Percentiles rank a stretch among this genome's conserved stretches.
Evolutionary conservation across 2,888 invertebrate genomes (phyloP).

Genomic region (Phalera bucephala): DNA sequence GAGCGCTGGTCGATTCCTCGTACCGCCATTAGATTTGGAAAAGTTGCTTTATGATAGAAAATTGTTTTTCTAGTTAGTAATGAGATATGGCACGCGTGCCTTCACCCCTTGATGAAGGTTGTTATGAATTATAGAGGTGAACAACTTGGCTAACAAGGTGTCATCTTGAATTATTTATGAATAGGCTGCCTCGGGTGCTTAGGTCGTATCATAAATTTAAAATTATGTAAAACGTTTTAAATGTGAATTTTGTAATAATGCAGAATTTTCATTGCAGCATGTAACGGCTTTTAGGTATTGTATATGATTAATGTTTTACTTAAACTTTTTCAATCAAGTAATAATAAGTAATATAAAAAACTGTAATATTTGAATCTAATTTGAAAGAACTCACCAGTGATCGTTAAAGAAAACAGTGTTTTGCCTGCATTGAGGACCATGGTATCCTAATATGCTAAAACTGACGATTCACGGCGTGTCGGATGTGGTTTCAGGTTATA

Average conservation of each 20-base stretch:
- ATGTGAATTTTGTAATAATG: neutral
- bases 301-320: too few species aligned
- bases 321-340: too few species aligned
- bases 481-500: constrained; percentile 66
- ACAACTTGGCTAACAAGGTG: neutral
- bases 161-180: neutral
- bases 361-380: too few species aligned
- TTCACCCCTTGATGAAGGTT: neutral
- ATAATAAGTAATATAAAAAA: too few species aligned
- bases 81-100: neutral
- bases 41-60: constrained; percentile 10
- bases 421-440: too few species aligned
- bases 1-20: too few species aligned
- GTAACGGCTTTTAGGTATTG: too few species aligned
- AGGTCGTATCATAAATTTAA: neutral
- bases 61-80: neutral
- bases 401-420: too few species aligned
- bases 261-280: too few species aligned
- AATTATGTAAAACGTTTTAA: neutral
- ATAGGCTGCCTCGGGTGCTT: neutral
- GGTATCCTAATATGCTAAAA: too few species aligned
- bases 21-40: constrained; percentile 38
- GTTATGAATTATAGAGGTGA: neutral
- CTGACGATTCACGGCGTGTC: constrained; percentile 42
- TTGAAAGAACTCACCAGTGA: too few species aligned